phyloP scores from a whole-genome alignment of 2,888 invertebrate species.

The Danaus chrysippus region DNA sequence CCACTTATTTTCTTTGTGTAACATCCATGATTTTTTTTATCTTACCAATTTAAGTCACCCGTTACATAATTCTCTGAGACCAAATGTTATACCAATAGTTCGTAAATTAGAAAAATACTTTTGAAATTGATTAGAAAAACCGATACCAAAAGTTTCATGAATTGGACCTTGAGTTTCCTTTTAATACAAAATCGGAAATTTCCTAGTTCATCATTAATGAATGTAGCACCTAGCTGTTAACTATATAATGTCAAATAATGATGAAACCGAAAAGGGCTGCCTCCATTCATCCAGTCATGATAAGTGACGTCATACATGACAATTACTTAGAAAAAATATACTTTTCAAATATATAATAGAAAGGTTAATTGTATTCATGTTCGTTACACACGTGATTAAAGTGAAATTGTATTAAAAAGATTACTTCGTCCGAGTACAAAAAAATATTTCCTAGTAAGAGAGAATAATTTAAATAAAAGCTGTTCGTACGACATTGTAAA shows the following conservation, averaged over 20 bases:
- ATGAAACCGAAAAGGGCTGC: conserved; percentile 6
- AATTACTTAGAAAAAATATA: conserved; percentile 14
- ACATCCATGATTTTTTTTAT: too few relatives aligned
- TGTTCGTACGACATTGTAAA: not conserved
- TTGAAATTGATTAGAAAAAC: too few relatives aligned
- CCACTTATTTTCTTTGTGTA: too few relatives aligned
- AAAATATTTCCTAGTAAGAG: not conserved
- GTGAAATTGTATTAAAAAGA: conserved; percentile 17
- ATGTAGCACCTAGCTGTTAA: conserved; percentile 16
- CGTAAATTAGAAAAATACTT: too few relatives aligned
- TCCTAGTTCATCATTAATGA: not conserved
- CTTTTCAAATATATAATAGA: conserved; percentile 4
- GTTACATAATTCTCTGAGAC: too few relatives aligned
- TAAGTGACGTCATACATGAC: conserved; percentile 26
- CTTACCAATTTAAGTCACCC: too few relatives aligned
- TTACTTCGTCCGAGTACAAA: not conserved
- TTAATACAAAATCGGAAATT: not conserved
- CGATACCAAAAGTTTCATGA: too few relatives aligned
- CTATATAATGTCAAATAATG: conserved; percentile 9
- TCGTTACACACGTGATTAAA: conserved; percentile 15
- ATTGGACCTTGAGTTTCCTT: not conserved
- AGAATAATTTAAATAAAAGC: not conserved
- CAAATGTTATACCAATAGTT: too few relatives aligned
- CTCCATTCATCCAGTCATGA: conserved; percentile 22
- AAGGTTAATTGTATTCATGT: conserved; percentile 12